Percentiles rank a stretch among this genome's conserved stretches.
phyloP scores from a whole-genome alignment of 2,113 vertebrate genomes.

The Proterorhinus semilunaris region DNA sequence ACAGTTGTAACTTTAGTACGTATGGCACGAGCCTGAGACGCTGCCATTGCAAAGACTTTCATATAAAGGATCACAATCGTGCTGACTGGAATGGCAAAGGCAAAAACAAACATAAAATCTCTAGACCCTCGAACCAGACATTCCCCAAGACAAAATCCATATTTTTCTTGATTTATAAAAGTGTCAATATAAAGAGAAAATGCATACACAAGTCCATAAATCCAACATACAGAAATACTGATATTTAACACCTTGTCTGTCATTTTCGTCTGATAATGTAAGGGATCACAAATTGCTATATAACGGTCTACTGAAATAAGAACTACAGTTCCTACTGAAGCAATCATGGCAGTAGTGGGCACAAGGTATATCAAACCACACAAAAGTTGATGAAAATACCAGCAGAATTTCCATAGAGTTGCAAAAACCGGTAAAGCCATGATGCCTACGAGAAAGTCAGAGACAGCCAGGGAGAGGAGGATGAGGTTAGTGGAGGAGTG shows the following conservation, averaged over 20 bases:
- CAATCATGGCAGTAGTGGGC: no score
- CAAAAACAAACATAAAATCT: not conserved
- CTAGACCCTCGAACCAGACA: not conserved
- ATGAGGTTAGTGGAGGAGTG: conserved; percentile 8
- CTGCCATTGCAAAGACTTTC: not conserved
- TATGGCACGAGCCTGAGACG: not conserved
- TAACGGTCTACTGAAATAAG: conserved; percentile 22
- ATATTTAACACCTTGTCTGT: not conserved
- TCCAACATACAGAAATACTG: not conserved
- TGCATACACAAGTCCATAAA: not conserved
- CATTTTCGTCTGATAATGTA: conserved; percentile 1
- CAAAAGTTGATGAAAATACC: not conserved
- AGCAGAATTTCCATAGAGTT: not conserved
- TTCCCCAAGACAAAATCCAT: not conserved
- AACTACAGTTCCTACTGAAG: not conserved
- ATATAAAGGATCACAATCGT: not conserved
- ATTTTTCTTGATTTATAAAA: not conserved
- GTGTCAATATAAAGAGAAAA: not conserved
- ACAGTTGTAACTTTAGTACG: not conserved
- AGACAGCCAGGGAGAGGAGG: conserved; percentile 14
- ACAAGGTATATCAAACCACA: not conserved
- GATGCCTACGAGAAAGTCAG: not conserved
- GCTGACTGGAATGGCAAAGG: not conserved
- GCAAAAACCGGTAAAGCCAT: not conserved
- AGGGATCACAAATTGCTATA: not conserved